Percentiles rank a stretch among this genome's conserved stretches.
Evolutionary conservation across 2,888 invertebrate genomes (phyloP).

Genomic region (Eurytoma adleriae): DNA sequence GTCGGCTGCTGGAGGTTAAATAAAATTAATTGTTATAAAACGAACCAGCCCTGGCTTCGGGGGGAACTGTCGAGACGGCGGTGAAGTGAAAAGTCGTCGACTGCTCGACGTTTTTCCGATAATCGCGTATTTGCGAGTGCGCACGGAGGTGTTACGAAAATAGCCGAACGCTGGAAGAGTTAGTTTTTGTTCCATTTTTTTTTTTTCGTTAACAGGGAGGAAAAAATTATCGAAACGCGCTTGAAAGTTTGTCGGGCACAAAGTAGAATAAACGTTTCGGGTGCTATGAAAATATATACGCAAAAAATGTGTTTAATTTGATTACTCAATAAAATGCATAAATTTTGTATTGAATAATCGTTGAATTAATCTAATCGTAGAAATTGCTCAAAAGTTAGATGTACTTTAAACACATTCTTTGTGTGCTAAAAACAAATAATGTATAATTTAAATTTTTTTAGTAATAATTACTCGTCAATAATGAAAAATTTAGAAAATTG

Average conservation of each 20-base stretch:
- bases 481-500: too few relatives aligned
- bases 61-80: constrained; percentile 2
- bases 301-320: too few relatives aligned
- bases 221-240: neutral
- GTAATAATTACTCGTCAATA: too few relatives aligned
- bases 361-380: too few relatives aligned
- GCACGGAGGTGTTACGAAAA: neutral
- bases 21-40: neutral
- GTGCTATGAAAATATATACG: too few relatives aligned
- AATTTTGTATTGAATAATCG: too few relatives aligned
- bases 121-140: neutral
- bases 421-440: too few relatives aligned
- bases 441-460: too few relatives aligned
- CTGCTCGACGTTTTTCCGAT: neutral
- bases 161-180: constrained; percentile 35
- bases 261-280: neutral
- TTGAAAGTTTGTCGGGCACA: neutral
- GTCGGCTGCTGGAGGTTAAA: neutral
- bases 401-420: too few relatives aligned
- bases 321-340: too few relatives aligned
- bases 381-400: too few relatives aligned
- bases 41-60: neutral
- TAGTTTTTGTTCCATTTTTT: neutral
- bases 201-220: neutral
- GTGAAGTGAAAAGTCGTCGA: neutral